Conservation (phyloP, 2,888 invertebrate genomes). For the Liodrosophila aerea region DNA sequence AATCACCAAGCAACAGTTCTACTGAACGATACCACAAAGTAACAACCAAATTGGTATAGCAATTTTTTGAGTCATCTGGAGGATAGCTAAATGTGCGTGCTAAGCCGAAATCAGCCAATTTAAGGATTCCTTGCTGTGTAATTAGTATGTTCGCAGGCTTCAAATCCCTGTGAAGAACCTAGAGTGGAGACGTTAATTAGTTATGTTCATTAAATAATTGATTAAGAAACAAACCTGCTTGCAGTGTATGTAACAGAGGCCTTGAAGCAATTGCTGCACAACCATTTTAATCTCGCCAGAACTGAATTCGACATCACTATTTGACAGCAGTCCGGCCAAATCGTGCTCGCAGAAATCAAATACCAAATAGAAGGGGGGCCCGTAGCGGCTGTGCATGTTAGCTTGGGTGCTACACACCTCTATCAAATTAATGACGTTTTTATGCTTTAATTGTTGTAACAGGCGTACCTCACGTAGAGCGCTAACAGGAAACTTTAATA, state of each 20-base stretch:
- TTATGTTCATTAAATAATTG: not conserved
- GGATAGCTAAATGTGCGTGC: constrained; percentile 96
- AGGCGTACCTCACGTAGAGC: constrained; percentile 98
- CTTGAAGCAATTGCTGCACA: constrained; percentile 91
- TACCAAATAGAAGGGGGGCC: constrained; percentile 88
- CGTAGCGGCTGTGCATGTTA: constrained; percentile 81
- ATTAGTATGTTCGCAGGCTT: constrained; percentile 99
- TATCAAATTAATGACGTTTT: constrained; percentile 97
- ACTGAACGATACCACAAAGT: constrained; percentile 95
- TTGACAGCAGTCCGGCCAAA: constrained; percentile 96
- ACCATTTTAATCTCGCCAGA: constrained; percentile 98
- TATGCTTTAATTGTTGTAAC: constrained; percentile 95
- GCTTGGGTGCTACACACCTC: constrained; percentile 98
- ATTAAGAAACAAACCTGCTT: constrained; percentile 89
- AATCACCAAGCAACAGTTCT: constrained; percentile 86
- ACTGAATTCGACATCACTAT: constrained; percentile 97
- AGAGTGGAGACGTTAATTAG: not conserved
- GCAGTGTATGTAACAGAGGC: constrained; percentile 97
- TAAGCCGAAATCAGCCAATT: constrained; percentile 98
- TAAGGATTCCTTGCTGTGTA: constrained; percentile 96
- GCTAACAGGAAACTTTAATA: constrained; percentile 97
- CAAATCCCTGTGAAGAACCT: constrained; percentile 97
- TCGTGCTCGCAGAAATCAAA: constrained; percentile 99
- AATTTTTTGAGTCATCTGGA: constrained; percentile 91
- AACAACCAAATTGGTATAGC: constrained; percentile 99